Conservation (phyloP, 2,888 invertebrate species). For the Tromatobia lineatoria region DNA sequence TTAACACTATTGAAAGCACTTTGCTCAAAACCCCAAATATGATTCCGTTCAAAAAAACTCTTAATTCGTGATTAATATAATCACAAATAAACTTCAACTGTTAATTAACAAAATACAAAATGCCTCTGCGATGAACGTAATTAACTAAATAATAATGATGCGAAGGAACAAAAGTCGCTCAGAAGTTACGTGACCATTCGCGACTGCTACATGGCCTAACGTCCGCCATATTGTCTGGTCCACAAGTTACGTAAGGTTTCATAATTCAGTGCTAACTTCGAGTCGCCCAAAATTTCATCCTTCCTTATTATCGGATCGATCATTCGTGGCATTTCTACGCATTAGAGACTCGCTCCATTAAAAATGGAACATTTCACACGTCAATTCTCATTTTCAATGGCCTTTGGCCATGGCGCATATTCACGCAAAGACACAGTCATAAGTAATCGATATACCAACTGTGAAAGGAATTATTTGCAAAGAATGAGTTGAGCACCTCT, state of each 20-base stretch:
- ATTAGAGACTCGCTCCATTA: not conserved
- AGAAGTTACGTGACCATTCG: not conserved
- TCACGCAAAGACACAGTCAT: slow-evolving; percentile 2
- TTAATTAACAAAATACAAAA: not conserved
- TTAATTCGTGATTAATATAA: not conserved
- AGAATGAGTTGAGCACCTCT: slow-evolving; percentile 54
- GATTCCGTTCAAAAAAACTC: not conserved
- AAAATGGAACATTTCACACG: not conserved
- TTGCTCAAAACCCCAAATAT: not conserved
- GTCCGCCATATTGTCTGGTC: slow-evolving; percentile 31
- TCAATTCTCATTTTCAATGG: not conserved
- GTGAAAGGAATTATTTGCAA: not conserved
- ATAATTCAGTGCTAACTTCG: not conserved
- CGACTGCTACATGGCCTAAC: not conserved
- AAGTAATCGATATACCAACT: slow-evolving; percentile 38
- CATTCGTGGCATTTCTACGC: not conserved
- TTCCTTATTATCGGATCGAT: not conserved
- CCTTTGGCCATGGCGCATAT: slow-evolving; percentile 21
- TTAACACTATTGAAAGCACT: too few species aligned
- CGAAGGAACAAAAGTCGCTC: not conserved
- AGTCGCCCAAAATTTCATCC: not conserved
- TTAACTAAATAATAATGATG: not conserved
- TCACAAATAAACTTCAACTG: not conserved
- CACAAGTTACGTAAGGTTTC: slow-evolving; percentile 16
- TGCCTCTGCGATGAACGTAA: not conserved